Evolutionary conservation across 2,888 invertebrate species (phyloP).

Genomic region (Ypsolopha scabrella): DNA sequence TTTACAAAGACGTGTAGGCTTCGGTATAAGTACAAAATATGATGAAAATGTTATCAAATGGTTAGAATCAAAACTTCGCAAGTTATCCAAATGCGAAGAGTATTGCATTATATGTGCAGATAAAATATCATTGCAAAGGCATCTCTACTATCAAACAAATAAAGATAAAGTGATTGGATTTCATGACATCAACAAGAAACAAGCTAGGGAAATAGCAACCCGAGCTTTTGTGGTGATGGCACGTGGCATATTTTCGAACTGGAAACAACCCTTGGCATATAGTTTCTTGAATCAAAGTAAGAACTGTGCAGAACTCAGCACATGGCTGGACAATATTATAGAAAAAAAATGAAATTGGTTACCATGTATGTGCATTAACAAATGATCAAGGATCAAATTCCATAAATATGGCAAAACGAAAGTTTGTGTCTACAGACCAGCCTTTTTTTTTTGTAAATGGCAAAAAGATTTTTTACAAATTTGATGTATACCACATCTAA

Average conservation of each 20-base stretch:
- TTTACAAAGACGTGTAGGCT: too few species aligned
- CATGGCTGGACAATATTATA: conserved; percentile 4
- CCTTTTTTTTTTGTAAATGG: conserved; percentile 18
- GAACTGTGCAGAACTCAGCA: not conserved
- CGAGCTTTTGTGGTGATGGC: not conserved
- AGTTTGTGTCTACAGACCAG: conserved; percentile 12
- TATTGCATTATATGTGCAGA: conserved; percentile 5
- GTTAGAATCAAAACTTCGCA: not conserved
- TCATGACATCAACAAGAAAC: too few species aligned
- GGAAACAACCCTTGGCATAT: conserved; percentile 5
- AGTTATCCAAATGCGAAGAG: conserved; percentile 4
- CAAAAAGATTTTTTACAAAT: conserved; percentile 22
- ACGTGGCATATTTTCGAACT: conserved; percentile 2
- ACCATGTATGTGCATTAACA: not conserved
- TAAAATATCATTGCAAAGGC: conserved; percentile 5
- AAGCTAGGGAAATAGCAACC: too few species aligned
- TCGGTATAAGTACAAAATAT: conserved; percentile 3
- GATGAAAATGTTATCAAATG: not conserved
- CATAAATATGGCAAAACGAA: conserved; percentile 12
- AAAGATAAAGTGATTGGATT: conserved; percentile 9
- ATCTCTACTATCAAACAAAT: conserved; percentile 8
- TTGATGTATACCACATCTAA: conserved; percentile 20
- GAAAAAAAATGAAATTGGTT: conserved; percentile 1
- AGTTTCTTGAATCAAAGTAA: conserved; percentile 1
- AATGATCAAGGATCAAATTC: conserved; percentile 12